Percentiles rank a stretch among this genome's conserved stretches.
Conservation (phyloP, 35 echinoderm and acorn worm species). For the Strongylocentrotus purpuratus region DNA sequence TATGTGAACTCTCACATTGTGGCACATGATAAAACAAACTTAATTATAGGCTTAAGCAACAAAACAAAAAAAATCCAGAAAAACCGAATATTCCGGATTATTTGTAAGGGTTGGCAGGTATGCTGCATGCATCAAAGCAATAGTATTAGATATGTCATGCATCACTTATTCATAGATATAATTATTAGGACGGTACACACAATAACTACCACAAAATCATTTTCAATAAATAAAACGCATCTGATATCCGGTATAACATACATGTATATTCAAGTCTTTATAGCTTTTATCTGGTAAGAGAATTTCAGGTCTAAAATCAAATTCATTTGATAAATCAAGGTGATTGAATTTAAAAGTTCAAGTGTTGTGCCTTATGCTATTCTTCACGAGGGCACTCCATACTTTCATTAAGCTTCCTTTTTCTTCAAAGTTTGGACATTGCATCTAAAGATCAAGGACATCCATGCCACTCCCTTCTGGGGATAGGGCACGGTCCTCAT, state of each 20-base stretch:
- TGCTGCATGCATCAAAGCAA: no score
- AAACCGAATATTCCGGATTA: no score
- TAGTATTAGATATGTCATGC: no score
- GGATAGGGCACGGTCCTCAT: neutral
- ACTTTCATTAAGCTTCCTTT: neutral
- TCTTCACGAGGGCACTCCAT: neutral
- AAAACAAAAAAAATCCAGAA: no score
- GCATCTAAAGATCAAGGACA: neutral
- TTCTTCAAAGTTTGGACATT: neutral
- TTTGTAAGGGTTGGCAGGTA: no score
- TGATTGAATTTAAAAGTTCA: neutral
- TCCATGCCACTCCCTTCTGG: slow-evolving; percentile 48
- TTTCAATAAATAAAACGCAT: neutral
- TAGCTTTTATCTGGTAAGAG: neutral
- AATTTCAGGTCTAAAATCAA: neutral
- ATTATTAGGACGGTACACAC: neutral
- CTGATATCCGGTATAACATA: neutral
- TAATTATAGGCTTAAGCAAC: no score
- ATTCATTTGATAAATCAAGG: neutral
- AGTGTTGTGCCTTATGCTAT: neutral
- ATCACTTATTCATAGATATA: no score
- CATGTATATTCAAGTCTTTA: neutral
- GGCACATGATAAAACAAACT: no score
- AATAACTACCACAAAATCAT: neutral
- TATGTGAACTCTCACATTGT: no score